Evolutionary conservation across 2,797 vertebrate species (phyloP), one percentile per base, ranked within the genome.

Genomic region (Gouania willdenowi): DNA sequence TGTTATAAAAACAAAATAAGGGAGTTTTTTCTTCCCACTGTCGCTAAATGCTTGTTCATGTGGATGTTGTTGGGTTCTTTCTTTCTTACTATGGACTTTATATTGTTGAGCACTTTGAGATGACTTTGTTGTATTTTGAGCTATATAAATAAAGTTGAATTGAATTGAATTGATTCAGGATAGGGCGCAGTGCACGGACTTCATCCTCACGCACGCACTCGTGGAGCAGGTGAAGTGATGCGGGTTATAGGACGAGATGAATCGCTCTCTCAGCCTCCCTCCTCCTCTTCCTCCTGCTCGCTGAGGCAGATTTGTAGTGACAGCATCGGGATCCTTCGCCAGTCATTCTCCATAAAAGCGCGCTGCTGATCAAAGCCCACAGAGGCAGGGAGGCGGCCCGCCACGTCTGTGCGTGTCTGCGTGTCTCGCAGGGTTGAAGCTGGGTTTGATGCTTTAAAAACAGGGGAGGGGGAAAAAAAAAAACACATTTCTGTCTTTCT

Each of bases 291-390:
- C 31, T 43, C 10, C 73, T 74, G 59, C 61, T 65, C 69, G 57
- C 55, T 77, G 84, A 84, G 70, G 80, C 46, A 83, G 82, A 88
- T 89, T 87, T 88, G 86, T 87, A 82, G 79, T 84, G 86, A 88
- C 89, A 88, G 89, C 82, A 85, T 79, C 78, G 81, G 74, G 83
- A 77, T 85, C 83, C 64, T 81, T 76, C 80, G 72, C 81, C 82
- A 88, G 86, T 89, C 88, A 84, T 81, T 81, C 71, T 68, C 71
- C 79, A 85, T 89, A 86, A 89, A 88, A 89, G 87, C 65, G 80
- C 78, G 61, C 55, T 67, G 27, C 35, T 88, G 87, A 90, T 90
- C 88, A 89, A 90, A 89, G 88, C 43, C 53, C 71, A n/a, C 65
- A 66, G 72, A 57, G 61, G 58, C 69, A 29, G 65, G 62, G 56